Conservation (phyloP, 2,113 vertebrate species). For the Cettia cetti region DNA sequence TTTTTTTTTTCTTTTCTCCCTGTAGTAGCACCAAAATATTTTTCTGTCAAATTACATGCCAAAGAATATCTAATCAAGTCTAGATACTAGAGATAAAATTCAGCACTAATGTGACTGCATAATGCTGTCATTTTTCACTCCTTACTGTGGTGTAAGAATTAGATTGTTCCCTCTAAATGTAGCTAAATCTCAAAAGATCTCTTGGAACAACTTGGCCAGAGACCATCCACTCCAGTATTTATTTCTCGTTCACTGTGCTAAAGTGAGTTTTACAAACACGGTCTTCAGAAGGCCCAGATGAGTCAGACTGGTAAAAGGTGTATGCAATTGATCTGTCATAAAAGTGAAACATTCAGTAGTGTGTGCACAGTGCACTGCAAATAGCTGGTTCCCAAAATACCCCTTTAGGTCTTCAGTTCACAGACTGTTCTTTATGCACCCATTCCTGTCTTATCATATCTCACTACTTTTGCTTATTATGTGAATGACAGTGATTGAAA, state of each 20-base stretch:
- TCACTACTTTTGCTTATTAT: neutral
- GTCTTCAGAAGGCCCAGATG: neutral
- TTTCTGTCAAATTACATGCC: neutral
- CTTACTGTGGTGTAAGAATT: neutral
- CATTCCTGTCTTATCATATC: neutral
- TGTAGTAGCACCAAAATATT: neutral
- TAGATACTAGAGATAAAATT: neutral
- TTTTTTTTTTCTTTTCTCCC: neutral
- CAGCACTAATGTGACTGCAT: neutral
- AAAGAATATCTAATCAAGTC: neutral
- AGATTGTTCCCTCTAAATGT: neutral
- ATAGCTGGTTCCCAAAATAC: neutral
- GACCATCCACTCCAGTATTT: neutral
- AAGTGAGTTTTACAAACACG: neutral
- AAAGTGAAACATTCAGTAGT: neutral
- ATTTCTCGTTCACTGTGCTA: neutral
- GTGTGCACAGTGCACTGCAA: neutral
- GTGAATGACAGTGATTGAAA: neutral
- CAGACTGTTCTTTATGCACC: neutral
- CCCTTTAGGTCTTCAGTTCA: neutral
- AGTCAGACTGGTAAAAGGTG: neutral
- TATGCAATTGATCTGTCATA: neutral
- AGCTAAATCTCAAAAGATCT: neutral
- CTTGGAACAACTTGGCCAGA: neutral
- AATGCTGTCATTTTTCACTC: neutral